These are phyloP conservation scores for Sipha maydis DNA, from an alignment of 2,888 invertebrate species.

Conservation along the genomic window DNA sequence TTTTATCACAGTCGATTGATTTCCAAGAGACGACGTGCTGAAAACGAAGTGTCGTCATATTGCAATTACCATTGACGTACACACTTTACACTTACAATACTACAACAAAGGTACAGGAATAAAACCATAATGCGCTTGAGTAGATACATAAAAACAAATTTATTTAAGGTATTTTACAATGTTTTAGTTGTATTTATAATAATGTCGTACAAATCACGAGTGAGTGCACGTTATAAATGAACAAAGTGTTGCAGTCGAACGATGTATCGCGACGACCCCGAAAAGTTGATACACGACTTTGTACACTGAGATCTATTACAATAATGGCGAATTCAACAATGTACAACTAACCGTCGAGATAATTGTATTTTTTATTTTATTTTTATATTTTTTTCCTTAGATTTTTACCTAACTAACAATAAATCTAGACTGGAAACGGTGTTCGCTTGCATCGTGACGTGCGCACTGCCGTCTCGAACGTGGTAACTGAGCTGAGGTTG, in stretches of 20 bases:
- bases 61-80: background rate
- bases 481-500: background rate
- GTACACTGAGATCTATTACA: constrained; percentile 45
- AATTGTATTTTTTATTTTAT: too few relatives aligned
- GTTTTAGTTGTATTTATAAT: background rate
- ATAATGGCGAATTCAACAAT: background rate
- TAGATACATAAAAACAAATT: background rate
- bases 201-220: background rate
- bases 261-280: constrained; percentile 43
- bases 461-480: background rate
- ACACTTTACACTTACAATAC: background rate
- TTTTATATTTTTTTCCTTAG: too few relatives aligned
- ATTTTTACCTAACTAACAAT: background rate
- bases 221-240: constrained; percentile 18
- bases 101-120: background rate
- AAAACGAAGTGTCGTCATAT: background rate
- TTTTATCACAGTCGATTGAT: background rate
- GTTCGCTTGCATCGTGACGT: background rate
- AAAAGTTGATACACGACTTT: constrained; percentile 38
- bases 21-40: background rate
- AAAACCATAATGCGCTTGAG: background rate
- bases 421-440: constrained; percentile 34
- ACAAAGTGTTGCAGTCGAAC: constrained; percentile 3
- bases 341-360: background rate
- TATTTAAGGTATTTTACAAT: background rate